Base-by-base conservation (phyloP, 2,888 invertebrate species). In the Argyresthia albistria region DNA sequence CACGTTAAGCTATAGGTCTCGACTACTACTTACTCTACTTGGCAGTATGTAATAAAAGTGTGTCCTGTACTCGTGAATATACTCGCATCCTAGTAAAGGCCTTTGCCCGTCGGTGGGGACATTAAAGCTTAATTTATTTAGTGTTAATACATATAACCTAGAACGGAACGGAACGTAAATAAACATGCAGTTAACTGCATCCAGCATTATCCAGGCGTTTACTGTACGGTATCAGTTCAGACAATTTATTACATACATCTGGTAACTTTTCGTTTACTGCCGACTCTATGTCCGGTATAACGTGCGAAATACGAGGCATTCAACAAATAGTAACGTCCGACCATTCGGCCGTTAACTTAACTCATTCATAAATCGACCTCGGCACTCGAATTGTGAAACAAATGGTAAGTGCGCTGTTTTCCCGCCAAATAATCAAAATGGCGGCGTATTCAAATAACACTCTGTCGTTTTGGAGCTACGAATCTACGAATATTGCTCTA, bases 361-460 rank as follows among this genome's bases (percentile, higher is more conserved):
- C n/a, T 14, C 48, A 15, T 39, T 48, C 48, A 37, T 48, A 48
- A 48, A 48, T 48, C 48, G 48, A 48, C 12, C 48, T 8, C 37
- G 37, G 37, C 48, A 8, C 37, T 37, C 48, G 48, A 46, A 46
- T 46, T n/a, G 46, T n/a, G 46, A 48, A 48, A 48, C 36, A 48
- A 48, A 48, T 48, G 48, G 36, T 15, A 48, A 37, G 9, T n/a
- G 48, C 15, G 58, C 65, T 61, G 69, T 72, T 70, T 67, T 64
- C 68, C 64, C 64, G 67, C 63, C 65, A 63, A 65, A 76, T 76
- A 67, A 64, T 68, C 60, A 57, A 64, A 70, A 70, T 67, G 74
- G 71, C 74, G 67, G 70, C 70, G 73, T 73, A 69, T 76, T 78
- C 73, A 72, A 78, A 80, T 76, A 76, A 75, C 72, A 75, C 74